These are phyloP conservation scores for Zosterops japonicus DNA, from an alignment of 2,113 vertebrate genomes.

Conservation along the genomic window DNA sequence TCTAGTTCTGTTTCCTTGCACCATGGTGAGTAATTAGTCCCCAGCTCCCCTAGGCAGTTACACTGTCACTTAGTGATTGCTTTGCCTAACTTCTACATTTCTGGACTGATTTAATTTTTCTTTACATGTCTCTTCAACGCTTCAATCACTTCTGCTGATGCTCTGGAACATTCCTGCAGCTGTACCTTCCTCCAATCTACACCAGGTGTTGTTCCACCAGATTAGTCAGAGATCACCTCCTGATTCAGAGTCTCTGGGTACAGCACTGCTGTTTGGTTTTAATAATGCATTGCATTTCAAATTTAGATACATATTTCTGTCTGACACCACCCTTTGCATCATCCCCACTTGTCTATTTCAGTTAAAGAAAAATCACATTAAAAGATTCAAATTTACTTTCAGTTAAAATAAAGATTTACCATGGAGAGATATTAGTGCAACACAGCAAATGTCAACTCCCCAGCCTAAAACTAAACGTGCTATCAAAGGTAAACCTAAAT, in stretches of 20 bases:
- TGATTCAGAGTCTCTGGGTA: background rate
- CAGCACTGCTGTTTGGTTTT: background rate
- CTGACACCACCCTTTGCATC: background rate
- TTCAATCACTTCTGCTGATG: background rate
- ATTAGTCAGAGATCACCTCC: background rate
- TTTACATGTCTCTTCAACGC: background rate
- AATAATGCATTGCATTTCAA: background rate
- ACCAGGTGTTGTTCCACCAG: background rate
- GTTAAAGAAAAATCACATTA: background rate
- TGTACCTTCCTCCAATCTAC: background rate
- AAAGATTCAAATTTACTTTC: background rate
- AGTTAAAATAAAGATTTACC: background rate
- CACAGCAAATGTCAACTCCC: background rate
- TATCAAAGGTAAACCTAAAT: background rate
- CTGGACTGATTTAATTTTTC: background rate
- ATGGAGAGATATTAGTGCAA: background rate
- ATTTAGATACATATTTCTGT: background rate
- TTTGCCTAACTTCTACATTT: background rate
- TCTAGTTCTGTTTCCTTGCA: constrained; percentile 5
- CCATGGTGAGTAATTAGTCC: constrained; percentile 9
- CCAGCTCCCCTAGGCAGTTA: background rate
- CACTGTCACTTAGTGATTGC: background rate
- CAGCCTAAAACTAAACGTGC: background rate
- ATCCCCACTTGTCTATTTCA: background rate
- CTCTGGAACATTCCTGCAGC: background rate